Conservation (phyloP, 2,888 invertebrate species). For the Heliconius ismenius region DNA sequence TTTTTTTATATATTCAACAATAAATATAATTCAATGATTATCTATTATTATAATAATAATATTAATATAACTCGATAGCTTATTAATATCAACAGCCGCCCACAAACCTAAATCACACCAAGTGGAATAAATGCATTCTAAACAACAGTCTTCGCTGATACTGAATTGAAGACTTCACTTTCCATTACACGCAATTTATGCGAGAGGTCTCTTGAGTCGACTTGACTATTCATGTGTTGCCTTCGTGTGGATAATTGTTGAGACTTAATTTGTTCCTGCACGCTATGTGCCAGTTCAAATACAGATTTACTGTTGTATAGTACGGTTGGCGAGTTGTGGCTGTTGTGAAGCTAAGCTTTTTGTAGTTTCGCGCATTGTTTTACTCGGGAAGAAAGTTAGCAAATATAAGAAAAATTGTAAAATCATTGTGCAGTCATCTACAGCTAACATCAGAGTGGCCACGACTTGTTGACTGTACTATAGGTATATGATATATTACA, state of each 20-base stretch:
- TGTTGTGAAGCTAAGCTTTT: neutral
- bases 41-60: neutral
- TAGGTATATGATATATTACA: neutral
- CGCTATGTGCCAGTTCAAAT: conserved; percentile 31
- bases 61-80: conserved; percentile 5
- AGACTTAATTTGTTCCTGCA: conserved; percentile 39
- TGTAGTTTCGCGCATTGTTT: no score
- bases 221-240: conserved; percentile 35
- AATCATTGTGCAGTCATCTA: no score
- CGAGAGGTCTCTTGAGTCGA: conserved; percentile 28
- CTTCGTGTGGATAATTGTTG: conserved; percentile 38
- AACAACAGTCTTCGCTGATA: conserved; percentile 31
- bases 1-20: no score
- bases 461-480: neutral
- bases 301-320: neutral
- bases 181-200: conserved; percentile 43
- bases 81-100: neutral
- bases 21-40: neutral
- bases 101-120: conserved; percentile 36
- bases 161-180: conserved; percentile 41
- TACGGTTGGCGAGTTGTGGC: neutral
- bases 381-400: no score
- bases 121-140: conserved; percentile 41
- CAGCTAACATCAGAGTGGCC: neutral
- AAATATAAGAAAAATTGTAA: no score